Percentiles rank a stretch among this genome's conserved stretches.
These are phyloP conservation scores for Barbus barbus DNA, from an alignment of 2,113 vertebrate genomes.

Conservation along the genomic window DNA sequence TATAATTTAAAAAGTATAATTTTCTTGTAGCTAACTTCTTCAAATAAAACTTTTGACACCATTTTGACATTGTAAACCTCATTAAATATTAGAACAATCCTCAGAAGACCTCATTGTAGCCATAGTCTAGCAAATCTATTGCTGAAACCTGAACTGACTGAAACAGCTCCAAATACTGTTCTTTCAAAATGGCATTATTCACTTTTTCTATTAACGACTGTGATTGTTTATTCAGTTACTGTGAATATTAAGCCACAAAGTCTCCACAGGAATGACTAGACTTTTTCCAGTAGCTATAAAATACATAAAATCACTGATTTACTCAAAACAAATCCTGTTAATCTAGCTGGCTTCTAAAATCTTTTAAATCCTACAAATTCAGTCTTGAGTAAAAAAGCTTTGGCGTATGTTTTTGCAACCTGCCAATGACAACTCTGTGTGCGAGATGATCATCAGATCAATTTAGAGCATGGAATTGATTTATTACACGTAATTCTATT, in stretches of 20 bases:
- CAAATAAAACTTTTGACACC: not conserved
- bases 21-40: not conserved
- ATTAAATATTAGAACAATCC: not conserved
- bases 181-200: not conserved
- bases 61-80: not conserved
- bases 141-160: not conserved
- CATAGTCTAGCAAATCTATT: not conserved
- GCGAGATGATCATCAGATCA: no score
- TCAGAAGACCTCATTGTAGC: not conserved
- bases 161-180: not conserved
- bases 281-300: not conserved
- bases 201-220: not conserved
- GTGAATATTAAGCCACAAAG: not conserved
- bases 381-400: not conserved
- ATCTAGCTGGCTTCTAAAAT: not conserved
- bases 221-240: not conserved
- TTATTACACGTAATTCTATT: constrained; percentile 29
- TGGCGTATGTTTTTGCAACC: not conserved
- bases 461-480: not conserved
- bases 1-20: no score
- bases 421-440: not conserved
- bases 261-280: not conserved
- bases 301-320: not conserved
- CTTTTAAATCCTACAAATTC: constrained; percentile 7
- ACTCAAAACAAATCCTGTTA: not conserved